Evolutionary conservation across 2,113 vertebrate species (phyloP).

Genomic region (Brachyistius frenatus): DNA sequence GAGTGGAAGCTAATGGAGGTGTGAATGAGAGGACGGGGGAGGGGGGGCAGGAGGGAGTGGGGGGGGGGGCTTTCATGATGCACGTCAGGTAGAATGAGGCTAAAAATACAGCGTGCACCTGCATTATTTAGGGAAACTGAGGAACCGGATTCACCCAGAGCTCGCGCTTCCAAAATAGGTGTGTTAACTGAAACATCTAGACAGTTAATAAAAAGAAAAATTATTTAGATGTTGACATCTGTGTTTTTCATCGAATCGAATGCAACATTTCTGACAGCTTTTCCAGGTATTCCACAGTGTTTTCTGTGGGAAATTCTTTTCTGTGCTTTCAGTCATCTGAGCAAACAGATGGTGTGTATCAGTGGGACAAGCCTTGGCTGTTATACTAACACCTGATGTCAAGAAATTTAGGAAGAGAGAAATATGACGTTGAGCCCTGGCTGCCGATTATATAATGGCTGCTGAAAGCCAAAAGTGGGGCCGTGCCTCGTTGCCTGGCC

Average conservation of each 20-base stretch:
- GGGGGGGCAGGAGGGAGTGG: neutral
- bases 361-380: slow-evolving; percentile 18
- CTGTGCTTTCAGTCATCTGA: slow-evolving; percentile 4
- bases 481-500: slow-evolving; percentile 60
- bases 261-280: neutral
- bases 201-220: neutral
- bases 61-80: slow-evolving; percentile 34
- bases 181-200: slow-evolving; percentile 26
- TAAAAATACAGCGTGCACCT: slow-evolving; percentile 63
- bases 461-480: slow-evolving; percentile 67
- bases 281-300: neutral
- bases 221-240: neutral
- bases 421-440: slow-evolving; percentile 51
- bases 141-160: slow-evolving; percentile 39
- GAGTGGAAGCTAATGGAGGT: slow-evolving; percentile 39
- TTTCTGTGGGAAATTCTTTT: slow-evolving; percentile 8
- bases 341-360: slow-evolving; percentile 21
- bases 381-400: slow-evolving; percentile 52
- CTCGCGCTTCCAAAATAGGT: slow-evolving; percentile 30
- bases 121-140: slow-evolving; percentile 70
- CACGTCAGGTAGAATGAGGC: slow-evolving; percentile 54
- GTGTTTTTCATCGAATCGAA: neutral
- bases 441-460: slow-evolving; percentile 70
- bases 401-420: slow-evolving; percentile 55
- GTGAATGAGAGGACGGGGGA: slow-evolving; percentile 41